phyloP scores from a whole-genome alignment of 2,888 invertebrate genomes.

The Entomobrya multifasciata region DNA sequence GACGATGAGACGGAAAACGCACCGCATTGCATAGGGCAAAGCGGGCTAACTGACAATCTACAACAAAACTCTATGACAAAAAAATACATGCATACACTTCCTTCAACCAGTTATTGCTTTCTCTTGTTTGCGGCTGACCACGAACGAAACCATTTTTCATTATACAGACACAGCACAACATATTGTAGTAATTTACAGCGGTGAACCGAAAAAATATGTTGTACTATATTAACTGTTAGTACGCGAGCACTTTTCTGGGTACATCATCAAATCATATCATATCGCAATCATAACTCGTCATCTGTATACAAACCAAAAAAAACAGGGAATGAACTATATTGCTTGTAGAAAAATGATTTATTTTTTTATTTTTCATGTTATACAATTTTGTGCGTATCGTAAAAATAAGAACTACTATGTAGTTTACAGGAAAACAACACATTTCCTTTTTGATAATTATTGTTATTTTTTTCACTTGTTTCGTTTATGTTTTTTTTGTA shows the following conservation, averaged over 20 bases:
- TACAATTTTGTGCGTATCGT: background rate
- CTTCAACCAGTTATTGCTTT: slow-evolving; percentile 13
- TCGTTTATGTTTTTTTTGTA: background rate
- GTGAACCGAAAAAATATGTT: slow-evolving; percentile 54
- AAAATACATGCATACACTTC: too few species aligned
- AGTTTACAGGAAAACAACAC: too few species aligned
- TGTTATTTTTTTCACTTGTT: background rate
- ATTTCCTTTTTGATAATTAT: too few species aligned
- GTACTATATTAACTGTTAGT: slow-evolving; percentile 13
- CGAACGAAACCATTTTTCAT: background rate
- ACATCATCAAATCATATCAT: background rate
- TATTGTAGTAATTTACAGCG: slow-evolving; percentile 53
- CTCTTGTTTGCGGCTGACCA: slow-evolving; percentile 51
- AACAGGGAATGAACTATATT: background rate
- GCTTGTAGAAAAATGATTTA: background rate
- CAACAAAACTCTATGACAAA: too few species aligned
- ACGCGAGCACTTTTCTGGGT: background rate
- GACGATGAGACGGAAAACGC: too few species aligned
- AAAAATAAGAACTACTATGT: background rate
- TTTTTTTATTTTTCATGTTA: background rate
- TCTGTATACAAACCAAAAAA: background rate
- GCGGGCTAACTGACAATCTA: too few species aligned
- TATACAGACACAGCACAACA: background rate
- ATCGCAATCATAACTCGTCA: background rate
- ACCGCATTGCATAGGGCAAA: too few species aligned